Evolutionary conservation across 1,140 invertebrate genomes (phyloP).

Genomic region (Plodia interpunctella): DNA sequence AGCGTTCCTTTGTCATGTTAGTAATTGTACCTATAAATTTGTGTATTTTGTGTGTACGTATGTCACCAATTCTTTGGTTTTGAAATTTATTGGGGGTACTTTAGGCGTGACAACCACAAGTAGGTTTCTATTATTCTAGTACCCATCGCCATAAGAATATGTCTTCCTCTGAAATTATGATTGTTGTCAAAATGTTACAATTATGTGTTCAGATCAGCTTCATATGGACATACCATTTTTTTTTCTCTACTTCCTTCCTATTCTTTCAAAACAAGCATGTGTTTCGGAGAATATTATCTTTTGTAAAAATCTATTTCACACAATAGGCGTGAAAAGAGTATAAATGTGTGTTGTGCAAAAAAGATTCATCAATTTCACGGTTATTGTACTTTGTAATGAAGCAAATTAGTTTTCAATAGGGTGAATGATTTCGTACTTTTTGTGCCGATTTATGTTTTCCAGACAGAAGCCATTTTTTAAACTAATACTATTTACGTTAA

Average conservation of each 20-base stretch:
- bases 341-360: slow-evolving; percentile 34
- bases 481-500: too few relatives aligned
- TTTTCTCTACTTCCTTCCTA: not conserved
- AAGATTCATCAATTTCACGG: slow-evolving; percentile 47
- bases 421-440: slow-evolving; percentile 5
- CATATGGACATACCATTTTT: not conserved
- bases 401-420: slow-evolving; percentile 13
- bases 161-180: not conserved
- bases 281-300: slow-evolving; percentile 32
- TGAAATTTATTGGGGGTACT: slow-evolving; percentile 6
- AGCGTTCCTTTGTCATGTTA: slow-evolving; percentile 34
- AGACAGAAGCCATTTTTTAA: too few relatives aligned
- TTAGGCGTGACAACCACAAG: slow-evolving; percentile 6
- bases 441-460: not conserved
- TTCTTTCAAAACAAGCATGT: not conserved
- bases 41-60: slow-evolving; percentile 33
- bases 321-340: slow-evolving; percentile 47
- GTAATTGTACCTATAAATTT: slow-evolving; percentile 35
- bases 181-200: slow-evolving; percentile 3
- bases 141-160: not conserved
- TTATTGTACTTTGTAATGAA: slow-evolving; percentile 35
- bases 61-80: slow-evolving; percentile 36
- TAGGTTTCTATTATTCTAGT: slow-evolving; percentile 1
- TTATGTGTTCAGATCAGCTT: not conserved
- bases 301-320: slow-evolving; percentile 47